Conservation (phyloP, 2,888 invertebrate species). For the Cloeon dipterum region DNA sequence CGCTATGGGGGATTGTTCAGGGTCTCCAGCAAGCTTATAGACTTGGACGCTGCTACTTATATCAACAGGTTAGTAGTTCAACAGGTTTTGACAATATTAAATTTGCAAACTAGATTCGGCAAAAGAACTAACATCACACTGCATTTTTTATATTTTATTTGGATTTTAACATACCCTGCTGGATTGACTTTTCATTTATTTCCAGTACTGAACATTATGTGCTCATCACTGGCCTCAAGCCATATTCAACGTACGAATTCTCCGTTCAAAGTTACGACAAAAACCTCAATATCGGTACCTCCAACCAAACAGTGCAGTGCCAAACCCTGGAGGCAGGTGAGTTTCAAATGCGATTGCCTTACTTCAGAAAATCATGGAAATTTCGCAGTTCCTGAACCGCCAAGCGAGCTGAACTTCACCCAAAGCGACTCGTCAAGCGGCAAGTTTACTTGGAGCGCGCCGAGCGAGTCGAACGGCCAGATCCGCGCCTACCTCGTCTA, state of each 20-base stretch:
- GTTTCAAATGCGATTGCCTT: no score
- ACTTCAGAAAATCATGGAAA: no score
- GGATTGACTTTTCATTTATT: no score
- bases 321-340: constrained; percentile 43
- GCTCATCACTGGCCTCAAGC: constrained; percentile 35
- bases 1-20: no score
- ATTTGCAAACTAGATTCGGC: no score
- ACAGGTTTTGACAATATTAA: no score
- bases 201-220: constrained; percentile 29
- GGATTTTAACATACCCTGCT: no score
- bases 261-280: constrained; percentile 35
- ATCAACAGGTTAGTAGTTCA: no score
- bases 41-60: no score
- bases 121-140: no score
- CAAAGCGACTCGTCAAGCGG: constrained; percentile 25
- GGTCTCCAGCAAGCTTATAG: no score
- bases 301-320: constrained; percentile 34
- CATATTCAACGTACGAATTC: constrained; percentile 44
- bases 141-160: no score
- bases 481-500: constrained; percentile 29
- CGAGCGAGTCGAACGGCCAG: constrained; percentile 26
- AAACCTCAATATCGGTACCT: constrained; percentile 24
- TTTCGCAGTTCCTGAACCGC: constrained; percentile 31
- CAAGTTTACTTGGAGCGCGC: constrained; percentile 33
- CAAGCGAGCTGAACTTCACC: constrained; percentile 26